Base-by-base conservation (phyloP, 2,888 invertebrate genomes). In the Acronicta leporina region DNA sequence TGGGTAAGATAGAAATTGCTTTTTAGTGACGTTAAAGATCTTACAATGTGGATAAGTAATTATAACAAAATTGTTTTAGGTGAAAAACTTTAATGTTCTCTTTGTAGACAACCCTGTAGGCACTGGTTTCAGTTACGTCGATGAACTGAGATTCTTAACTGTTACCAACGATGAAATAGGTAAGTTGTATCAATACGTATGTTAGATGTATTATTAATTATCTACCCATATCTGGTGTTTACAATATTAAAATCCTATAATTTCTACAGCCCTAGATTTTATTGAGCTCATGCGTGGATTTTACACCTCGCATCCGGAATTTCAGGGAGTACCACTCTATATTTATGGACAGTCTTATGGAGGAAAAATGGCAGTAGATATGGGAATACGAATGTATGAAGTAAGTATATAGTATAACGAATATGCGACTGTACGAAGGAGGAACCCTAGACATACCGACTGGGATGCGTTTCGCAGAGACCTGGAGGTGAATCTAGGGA, bases 51-150 rank as follows among this genome's bases (percentile, higher is more conserved):
- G 10, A 13, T 10, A 11, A 38, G 8, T 16, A 16, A 11, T 11
- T 14, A n/a, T 42, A 35, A 38, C 16, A 10, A 8, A n/a, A n/a
- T 38, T 38, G 0, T 10, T 59, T 52, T 84, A 97, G 97, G 95
- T 97, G 0, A 96, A 96, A 53, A 95, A 96, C 68, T 97, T 97
- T 85, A 98, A 98, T 86, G 95, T 98, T 0, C 89, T 98, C 13
- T 98, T 98, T 85, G 96, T 98, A 53, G 98, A 98, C 84, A 98
- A 98, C 88, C 98, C 98, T 2, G 98, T 98, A 1, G 98, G 98
- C 11, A 95, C 97, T 8, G 98, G 98, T 0, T 98, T 95, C 89
- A 98, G 98, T 84, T 98, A 97, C 83, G 97, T 96, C 0, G 96
- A 97, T 11, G 85, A 91, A 46, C 33, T 65, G 0, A 68, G 58